These are phyloP conservation scores for Ectemnius lituratus DNA, from an alignment of 2,888 invertebrate genomes.

Conservation along the genomic window DNA sequence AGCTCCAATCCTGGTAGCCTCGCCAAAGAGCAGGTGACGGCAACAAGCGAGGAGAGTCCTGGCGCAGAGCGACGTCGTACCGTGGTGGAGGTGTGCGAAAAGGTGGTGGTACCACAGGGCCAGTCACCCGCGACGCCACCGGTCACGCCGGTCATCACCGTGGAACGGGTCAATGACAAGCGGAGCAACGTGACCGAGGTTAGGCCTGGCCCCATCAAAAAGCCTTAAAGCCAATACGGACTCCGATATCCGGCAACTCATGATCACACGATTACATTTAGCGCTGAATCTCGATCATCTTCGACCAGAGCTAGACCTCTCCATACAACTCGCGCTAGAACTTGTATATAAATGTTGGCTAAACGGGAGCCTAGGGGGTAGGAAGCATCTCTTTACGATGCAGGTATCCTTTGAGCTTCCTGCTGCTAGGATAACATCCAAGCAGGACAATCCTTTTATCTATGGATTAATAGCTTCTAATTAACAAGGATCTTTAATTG, in stretches of 20 bases:
- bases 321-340: slow-evolving; percentile 52
- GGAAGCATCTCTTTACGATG: slow-evolving; percentile 2
- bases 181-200: slow-evolving; percentile 62
- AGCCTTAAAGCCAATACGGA: slow-evolving; percentile 45
- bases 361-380: slow-evolving; percentile 27
- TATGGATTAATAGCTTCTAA: too few species aligned
- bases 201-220: slow-evolving; percentile 60
- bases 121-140: slow-evolving; percentile 61
- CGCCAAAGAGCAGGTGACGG: slow-evolving; percentile 53
- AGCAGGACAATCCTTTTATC: too few species aligned
- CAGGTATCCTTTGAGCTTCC: too few species aligned
- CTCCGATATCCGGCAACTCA: too few species aligned
- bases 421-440: too few species aligned
- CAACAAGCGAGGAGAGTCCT: slow-evolving; percentile 54
- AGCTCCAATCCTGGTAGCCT: slow-evolving; percentile 28
- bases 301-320: slow-evolving; percentile 36
- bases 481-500: too few species aligned
- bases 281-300: slow-evolving; percentile 37
- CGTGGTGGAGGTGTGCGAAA: slow-evolving; percentile 74
- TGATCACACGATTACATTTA: slow-evolving; percentile 42
- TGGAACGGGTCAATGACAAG: slow-evolving; percentile 67
- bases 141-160: slow-evolving; percentile 71
- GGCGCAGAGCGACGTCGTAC: slow-evolving; percentile 66
- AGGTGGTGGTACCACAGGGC: slow-evolving; percentile 69
- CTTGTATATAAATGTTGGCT: slow-evolving; percentile 52